phyloP scores from a whole-genome alignment of 2,888 invertebrate species.

The Cyclophora albipunctata region DNA sequence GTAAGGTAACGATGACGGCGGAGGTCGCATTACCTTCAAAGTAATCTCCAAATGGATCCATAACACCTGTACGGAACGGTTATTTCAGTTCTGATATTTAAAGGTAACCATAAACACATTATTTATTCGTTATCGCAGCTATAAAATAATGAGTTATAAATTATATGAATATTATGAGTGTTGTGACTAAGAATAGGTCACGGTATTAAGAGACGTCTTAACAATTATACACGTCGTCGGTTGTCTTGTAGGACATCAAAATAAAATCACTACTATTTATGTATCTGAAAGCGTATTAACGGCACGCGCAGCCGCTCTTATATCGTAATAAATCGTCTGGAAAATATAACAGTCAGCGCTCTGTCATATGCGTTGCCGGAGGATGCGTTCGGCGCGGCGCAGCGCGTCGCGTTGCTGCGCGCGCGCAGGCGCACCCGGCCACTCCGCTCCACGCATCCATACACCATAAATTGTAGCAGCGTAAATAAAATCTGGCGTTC shows the following conservation, averaged over 20 bases:
- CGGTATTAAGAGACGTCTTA: conserved; percentile 52
- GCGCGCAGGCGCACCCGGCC: conserved; percentile 25
- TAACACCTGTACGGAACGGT: neutral
- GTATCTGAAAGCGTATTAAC: conserved; percentile 67
- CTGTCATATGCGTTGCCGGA: conserved; percentile 60
- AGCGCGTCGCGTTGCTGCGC: conserved; percentile 19
- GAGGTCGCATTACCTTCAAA: conserved; percentile 13
- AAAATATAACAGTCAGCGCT: conserved; percentile 72
- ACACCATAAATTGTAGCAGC: conserved; percentile 61
- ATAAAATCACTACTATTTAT: conserved; percentile 73
- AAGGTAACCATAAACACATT: conserved; percentile 20
- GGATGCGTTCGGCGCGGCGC: conserved; percentile 22
- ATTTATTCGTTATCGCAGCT: conserved; percentile 22
- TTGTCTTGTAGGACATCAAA: conserved; percentile 72
- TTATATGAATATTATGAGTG: conserved; percentile 42
- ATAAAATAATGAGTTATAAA: conserved; percentile 30
- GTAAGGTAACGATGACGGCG: conserved; percentile 23
- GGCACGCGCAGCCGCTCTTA: conserved; percentile 62
- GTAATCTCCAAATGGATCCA: conserved; percentile 8
- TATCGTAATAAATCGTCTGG: conserved; percentile 74
- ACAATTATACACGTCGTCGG: conserved; percentile 70
- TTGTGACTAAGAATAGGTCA: conserved; percentile 57
- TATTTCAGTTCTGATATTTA: conserved; percentile 11
- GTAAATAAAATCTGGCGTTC: conserved; percentile 70
- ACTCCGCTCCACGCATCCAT: conserved; percentile 43